phyloP scores from a whole-genome alignment of 1,140 invertebrate genomes.

The Mamestra configurata region DNA sequence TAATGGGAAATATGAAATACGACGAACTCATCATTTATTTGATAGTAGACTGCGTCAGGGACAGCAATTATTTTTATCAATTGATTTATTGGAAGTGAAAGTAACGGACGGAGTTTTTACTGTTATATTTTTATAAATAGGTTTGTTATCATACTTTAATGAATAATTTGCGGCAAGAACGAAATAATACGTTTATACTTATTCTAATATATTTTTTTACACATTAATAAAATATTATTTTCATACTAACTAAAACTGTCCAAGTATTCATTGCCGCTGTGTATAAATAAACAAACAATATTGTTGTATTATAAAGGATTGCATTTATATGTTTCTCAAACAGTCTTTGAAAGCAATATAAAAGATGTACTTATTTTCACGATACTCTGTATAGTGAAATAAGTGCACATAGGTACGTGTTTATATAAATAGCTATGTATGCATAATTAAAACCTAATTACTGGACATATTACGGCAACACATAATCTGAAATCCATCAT shows the following conservation, averaged over 20 bases:
- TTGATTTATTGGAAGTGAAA: background rate
- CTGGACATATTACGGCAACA: too few species aligned
- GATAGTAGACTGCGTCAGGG: too few species aligned
- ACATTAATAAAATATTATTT: background rate
- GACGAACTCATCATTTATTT: too few species aligned
- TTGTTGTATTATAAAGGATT: too few species aligned
- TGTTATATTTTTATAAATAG: background rate
- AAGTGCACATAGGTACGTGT: too few species aligned
- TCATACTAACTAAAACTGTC: background rate
- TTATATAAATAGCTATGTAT: background rate
- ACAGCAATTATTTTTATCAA: background rate
- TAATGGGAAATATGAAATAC: too few species aligned
- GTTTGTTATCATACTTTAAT: background rate
- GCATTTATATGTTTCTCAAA: too few species aligned
- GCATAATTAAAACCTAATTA: background rate
- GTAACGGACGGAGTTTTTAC: background rate
- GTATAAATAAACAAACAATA: background rate
- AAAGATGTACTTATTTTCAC: too few species aligned
- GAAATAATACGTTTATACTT: background rate
- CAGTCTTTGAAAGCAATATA: too few species aligned
- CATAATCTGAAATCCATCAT: too few species aligned
- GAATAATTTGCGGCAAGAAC: slow-evolving; percentile 11
- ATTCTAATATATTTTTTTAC: background rate
- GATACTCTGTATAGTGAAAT: too few species aligned
- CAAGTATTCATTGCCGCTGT: background rate